Evolutionary conservation across 2,888 invertebrate species (phyloP), one percentile per base, ranked within the genome.

Genomic region (Brachyopa scutellaris): DNA sequence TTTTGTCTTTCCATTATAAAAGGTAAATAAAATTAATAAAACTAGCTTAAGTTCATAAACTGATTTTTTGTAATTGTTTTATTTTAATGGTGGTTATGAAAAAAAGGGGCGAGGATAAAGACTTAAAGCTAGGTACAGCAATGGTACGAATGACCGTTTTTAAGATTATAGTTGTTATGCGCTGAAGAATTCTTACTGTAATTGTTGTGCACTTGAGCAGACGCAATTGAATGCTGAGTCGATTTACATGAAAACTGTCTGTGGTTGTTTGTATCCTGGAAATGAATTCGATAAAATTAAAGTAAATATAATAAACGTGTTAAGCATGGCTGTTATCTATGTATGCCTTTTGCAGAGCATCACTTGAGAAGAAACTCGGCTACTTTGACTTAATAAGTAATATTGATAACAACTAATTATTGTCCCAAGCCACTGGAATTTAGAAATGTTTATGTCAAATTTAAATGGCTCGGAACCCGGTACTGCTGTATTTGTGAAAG

Each of bases 201-300:
- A 84, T 89, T 89, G 86, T 89, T 90, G 80, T 89, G 89, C 85
- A 88, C 87, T 61, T 79, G 67, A 62, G 66, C 74, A 15, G 79
- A 57, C 9, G 57, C 64, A 38, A 76, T 31, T 49, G 70, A 69
- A 74, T 86, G 88, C 59, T 88, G 88, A 62, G 88, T 86, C 4
- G 90, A 88, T 82, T 89, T 90, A 76, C 90, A 90, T 26, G 90
- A 88, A 47, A 90, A 89, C 77, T 89, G 90, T n/a, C 90, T 88
- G 85, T 90, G 89, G 49, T 87, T 88, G 40, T 86, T 87, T 5
- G 88, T 87, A 51, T 90, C 90, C 90, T 90, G 57, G 11, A 80
- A 45, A 21, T 19, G 36, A 77, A 83, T 42, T 33, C n/a, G n/a
- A n/a, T 15, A 33, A 53, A 21, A 6, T 40, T 26, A 40, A 6